Conservation (phyloP, 2,797 vertebrate genomes). For the Hypotaenidia philippensis region DNA sequence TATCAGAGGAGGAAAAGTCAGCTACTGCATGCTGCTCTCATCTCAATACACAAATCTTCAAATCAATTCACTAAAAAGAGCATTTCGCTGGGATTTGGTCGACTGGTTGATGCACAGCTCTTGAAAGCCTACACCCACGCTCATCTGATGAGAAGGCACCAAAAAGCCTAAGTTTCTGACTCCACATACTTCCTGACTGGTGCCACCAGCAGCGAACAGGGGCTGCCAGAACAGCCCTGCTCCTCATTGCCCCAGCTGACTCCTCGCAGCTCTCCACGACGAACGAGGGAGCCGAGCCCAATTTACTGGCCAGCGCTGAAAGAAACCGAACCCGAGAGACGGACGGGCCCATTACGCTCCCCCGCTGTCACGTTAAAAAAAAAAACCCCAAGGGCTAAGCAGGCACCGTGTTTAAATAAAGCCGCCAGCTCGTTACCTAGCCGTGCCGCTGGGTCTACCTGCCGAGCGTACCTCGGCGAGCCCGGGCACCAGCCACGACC, state of each 20-base stretch:
- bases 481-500: neutral
- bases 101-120: neutral
- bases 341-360: neutral
- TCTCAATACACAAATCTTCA: neutral
- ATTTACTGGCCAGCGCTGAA: neutral
- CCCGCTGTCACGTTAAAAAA: rapidly evolving
- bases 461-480: neutral
- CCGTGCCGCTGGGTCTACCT: neutral
- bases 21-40: neutral
- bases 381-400: neutral
- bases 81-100: neutral
- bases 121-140: neutral
- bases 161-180: neutral
- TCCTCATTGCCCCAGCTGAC: neutral
- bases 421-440: rapidly evolving
- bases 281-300: neutral
- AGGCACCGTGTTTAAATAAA: rapidly evolving
- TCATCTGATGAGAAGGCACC: neutral
- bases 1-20: neutral
- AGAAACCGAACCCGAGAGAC: neutral
- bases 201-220: rapidly evolving
- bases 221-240: neutral
- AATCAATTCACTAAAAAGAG: neutral
- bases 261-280: rapidly evolving
- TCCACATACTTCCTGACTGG: neutral